Evolutionary conservation across 2,888 invertebrate genomes (phyloP).

Genomic region (Leptinotarsa peninsularis): DNA sequence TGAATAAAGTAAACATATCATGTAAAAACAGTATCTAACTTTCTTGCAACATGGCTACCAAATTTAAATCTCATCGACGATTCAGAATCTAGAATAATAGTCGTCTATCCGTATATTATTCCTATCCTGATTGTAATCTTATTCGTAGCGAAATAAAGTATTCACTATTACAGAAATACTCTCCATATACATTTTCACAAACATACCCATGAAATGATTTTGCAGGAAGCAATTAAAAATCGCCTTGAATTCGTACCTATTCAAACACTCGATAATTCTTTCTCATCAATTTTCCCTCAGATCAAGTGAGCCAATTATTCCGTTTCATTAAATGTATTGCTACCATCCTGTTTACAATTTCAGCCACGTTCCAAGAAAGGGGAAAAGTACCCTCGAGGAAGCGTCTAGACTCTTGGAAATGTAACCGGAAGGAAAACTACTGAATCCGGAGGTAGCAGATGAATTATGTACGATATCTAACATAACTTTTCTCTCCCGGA

Average conservation of each 20-base stretch:
- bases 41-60: too few relatives aligned
- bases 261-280: slow-evolving; percentile 11
- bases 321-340: slow-evolving; percentile 43
- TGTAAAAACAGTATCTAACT: too few relatives aligned
- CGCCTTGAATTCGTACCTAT: not conserved
- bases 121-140: too few relatives aligned
- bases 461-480: slow-evolving; percentile 66
- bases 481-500: slow-evolving; percentile 38
- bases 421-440: slow-evolving; percentile 66
- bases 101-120: too few relatives aligned
- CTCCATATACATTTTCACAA: too few relatives aligned
- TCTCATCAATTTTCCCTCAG: slow-evolving; percentile 12
- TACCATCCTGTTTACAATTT: slow-evolving; percentile 51
- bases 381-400: slow-evolving; percentile 48
- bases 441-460: slow-evolving; percentile 64
- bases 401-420: slow-evolving; percentile 61
- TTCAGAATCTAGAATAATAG: too few relatives aligned
- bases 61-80: too few relatives aligned
- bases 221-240: not conserved
- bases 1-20: too few relatives aligned
- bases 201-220: too few relatives aligned
- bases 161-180: too few relatives aligned
- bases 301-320: slow-evolving; percentile 43
- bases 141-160: too few relatives aligned
- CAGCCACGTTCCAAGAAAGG: slow-evolving; percentile 51